A percentile compares a stretch with the other conserved stretches of the same genome.
Evolutionary conservation across 2,888 invertebrate species (phyloP).

Genomic region (Disparrhopalites patrizii): DNA sequence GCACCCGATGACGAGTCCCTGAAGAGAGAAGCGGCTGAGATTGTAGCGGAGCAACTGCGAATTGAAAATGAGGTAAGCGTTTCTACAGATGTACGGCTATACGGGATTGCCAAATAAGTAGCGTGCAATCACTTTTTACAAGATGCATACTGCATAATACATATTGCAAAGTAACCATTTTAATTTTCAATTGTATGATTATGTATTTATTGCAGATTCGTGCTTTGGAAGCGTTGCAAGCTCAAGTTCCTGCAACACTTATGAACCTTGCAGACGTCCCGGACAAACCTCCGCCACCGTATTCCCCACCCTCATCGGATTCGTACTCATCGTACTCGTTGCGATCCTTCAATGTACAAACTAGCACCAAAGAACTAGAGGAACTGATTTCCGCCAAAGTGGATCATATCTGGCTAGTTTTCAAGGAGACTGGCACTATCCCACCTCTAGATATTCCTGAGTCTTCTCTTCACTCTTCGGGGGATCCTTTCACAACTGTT

Average conservation of each 20-base stretch:
- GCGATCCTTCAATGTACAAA: constrained; percentile 8
- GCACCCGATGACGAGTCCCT: constrained; percentile 22
- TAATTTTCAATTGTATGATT: too few relatives aligned
- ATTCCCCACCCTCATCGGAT: constrained; percentile 38
- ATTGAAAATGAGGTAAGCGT: constrained; percentile 38
- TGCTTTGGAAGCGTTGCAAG: constrained; percentile 34
- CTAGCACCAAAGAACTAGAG: not conserved
- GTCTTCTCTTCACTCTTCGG: not conserved
- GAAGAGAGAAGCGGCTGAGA: constrained; percentile 29
- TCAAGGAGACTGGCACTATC: not conserved
- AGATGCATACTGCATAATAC: too few relatives aligned
- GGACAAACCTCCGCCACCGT: constrained; percentile 43
- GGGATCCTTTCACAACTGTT: not conserved
- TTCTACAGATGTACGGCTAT: too few relatives aligned
- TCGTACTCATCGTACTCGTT: constrained; percentile 9
- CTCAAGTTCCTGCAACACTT: constrained; percentile 19
- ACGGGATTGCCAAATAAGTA: too few relatives aligned
- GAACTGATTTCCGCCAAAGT: constrained; percentile 5
- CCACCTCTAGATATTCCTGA: not conserved
- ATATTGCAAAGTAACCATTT: too few relatives aligned
- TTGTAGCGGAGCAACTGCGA: constrained; percentile 29
- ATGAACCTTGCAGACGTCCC: constrained; percentile 20
- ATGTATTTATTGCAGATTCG: constrained; percentile 33
- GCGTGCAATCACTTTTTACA: too few relatives aligned
- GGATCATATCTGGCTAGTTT: not conserved